These are phyloP conservation scores for Pardosa pseudoannulata DNA, from an alignment of 2,888 invertebrate species.

Conservation along the genomic window DNA sequence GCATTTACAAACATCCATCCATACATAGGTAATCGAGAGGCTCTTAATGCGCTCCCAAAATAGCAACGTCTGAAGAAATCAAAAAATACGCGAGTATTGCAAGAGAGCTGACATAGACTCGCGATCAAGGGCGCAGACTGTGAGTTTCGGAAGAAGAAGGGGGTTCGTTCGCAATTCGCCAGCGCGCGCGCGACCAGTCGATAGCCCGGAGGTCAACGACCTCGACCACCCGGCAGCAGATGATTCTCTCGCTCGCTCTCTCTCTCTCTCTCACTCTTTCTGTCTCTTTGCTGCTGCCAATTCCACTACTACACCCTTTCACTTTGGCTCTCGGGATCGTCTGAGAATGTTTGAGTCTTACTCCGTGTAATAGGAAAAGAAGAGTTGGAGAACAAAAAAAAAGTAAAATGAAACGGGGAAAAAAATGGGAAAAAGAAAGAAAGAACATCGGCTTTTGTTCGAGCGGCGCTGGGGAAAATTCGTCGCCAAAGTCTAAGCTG, in stretches of 20 bases:
- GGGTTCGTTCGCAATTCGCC: constrained; percentile 12
- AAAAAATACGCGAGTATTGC: too few relatives aligned
- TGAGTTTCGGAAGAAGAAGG: constrained; percentile 3
- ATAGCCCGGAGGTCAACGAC: constrained; percentile 63
- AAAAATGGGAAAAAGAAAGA: background rate
- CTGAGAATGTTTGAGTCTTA: background rate
- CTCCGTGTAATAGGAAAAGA: constrained; percentile 1
- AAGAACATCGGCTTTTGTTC: constrained; percentile 11
- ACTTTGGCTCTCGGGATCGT: background rate
- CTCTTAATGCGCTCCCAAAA: too few relatives aligned
- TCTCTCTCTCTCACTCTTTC: background rate
- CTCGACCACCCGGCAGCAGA: constrained; percentile 42
- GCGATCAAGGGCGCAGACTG: constrained; percentile 39
- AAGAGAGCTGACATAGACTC: background rate
- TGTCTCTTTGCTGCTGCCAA: constrained; percentile 24
- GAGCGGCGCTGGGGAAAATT: constrained; percentile 17
- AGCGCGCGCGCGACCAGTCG: constrained; percentile 64
- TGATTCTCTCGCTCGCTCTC: background rate
- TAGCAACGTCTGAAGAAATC: too few relatives aligned
- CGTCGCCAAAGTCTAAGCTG: background rate
- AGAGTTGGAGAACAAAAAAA: background rate
- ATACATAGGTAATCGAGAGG: too few relatives aligned
- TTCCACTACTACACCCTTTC: constrained; percentile 36
- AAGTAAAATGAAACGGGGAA: background rate
- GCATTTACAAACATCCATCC: too few relatives aligned